Conservation (phyloP, 1,140 invertebrate species). For the Scaptomyza pallida region DNA sequence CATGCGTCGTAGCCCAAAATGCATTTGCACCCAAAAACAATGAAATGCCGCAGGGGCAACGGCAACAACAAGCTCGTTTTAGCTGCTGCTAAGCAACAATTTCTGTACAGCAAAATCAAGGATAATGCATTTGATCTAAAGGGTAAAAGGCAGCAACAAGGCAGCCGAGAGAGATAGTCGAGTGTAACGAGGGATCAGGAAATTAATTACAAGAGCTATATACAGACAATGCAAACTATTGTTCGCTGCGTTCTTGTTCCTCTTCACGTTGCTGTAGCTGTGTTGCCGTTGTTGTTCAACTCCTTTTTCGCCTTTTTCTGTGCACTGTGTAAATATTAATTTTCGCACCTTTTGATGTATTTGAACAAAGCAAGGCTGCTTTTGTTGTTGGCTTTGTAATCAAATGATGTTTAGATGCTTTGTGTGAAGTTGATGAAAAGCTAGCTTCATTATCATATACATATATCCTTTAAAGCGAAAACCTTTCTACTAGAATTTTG, state of each 20-base stretch:
- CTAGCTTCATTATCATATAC: too few species aligned
- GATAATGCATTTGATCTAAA: slow-evolving; percentile 71
- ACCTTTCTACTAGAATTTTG: background rate
- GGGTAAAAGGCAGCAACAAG: slow-evolving; percentile 47
- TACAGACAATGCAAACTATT: slow-evolving; percentile 42
- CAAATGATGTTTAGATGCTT: slow-evolving; percentile 64
- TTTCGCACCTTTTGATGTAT: slow-evolving; percentile 65
- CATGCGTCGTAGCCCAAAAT: slow-evolving; percentile 65
- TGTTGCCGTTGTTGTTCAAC: background rate
- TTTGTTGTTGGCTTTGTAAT: slow-evolving; percentile 46
- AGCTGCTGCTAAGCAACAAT: slow-evolving; percentile 55
- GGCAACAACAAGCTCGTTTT: slow-evolving; percentile 35
- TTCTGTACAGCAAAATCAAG: slow-evolving; percentile 2
- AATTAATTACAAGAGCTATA: slow-evolving; percentile 59
- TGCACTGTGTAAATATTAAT: slow-evolving; percentile 68
- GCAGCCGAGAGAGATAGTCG: background rate
- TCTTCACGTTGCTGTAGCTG: background rate
- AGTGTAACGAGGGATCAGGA: slow-evolving; percentile 14
- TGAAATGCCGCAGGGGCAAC: slow-evolving; percentile 61
- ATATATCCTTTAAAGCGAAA: background rate
- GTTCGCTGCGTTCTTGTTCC: too few species aligned
- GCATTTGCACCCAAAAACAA: slow-evolving; percentile 73
- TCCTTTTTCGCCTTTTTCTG: slow-evolving; percentile 14
- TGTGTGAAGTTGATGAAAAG: slow-evolving; percentile 43
- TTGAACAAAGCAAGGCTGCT: slow-evolving; percentile 22